Percentiles rank a stretch among this genome's conserved stretches.
Evolutionary conservation across 2,113 vertebrate species (phyloP).

Genomic region (Chauna torquata): DNA sequence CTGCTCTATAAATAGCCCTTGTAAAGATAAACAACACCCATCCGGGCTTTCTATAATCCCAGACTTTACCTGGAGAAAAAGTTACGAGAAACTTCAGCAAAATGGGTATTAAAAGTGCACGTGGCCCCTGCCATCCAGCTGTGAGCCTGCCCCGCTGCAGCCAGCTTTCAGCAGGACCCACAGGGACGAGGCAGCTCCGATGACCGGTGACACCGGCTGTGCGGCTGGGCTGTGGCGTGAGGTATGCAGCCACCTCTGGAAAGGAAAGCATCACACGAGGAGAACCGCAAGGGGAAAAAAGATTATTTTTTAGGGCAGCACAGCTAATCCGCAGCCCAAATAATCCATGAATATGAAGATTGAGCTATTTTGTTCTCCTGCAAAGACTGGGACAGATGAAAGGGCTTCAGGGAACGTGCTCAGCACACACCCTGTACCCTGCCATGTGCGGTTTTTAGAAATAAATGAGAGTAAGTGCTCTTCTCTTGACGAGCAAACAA

Average conservation of each 20-base stretch:
- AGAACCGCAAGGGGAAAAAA: not conserved
- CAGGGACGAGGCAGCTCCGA: not conserved
- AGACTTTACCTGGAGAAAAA: not conserved
- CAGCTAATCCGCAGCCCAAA: not conserved
- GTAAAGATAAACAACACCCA: not conserved
- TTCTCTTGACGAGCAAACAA: not conserved
- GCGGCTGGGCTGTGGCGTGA: not conserved
- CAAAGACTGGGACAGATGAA: not conserved
- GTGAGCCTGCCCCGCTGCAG: not conserved
- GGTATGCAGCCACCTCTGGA: not conserved
- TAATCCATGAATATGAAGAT: not conserved
- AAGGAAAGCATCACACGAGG: not conserved
- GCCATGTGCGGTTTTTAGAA: not conserved
- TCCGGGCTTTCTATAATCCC: not conserved
- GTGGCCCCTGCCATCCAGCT: not conserved
- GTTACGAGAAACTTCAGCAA: not conserved
- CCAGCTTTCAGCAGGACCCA: fast-evolving
- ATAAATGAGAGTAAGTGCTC: not conserved
- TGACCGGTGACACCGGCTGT: not conserved
- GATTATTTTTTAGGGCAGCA: not conserved
- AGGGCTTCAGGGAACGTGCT: not conserved
- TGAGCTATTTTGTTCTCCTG: not conserved
- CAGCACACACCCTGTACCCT: fast-evolving
- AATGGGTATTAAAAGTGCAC: fast-evolving
- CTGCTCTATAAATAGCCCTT: not conserved